Base-by-base conservation (phyloP, 2,113 vertebrate genomes). In the Carassius gibelio region DNA sequence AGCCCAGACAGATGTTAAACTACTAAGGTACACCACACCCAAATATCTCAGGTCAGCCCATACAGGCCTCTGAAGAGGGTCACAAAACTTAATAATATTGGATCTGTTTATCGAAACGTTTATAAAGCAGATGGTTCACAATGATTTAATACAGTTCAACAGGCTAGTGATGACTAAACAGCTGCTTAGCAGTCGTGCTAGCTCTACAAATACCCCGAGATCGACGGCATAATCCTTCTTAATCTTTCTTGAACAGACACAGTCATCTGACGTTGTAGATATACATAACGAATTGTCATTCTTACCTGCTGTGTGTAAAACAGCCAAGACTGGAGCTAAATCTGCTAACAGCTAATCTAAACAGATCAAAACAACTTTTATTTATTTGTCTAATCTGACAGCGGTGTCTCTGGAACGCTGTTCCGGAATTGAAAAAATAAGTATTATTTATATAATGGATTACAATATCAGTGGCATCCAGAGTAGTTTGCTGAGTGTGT, bases 261-360 rank as follows among this genome's bases (percentile, higher is more conserved):
- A 42, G 21, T 7, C n/a, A 23, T 23, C 14, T 55, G 7, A 55
- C 6, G 10, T 75, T 75, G 50, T 55, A 30, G 17, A 75, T 14
- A 55, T 48, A 48, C 21, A 23, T 14, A 50, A 75, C 11, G 14
- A 50, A 68, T 17, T 68, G 23, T 19, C 38, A 50, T 69, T 72
- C 81, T 72, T 71, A 82, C 81, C 81, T 82, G 30, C 79, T 81
- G 21, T 71, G 42, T 45, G 21, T 52, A 8, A 81, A 69, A 38
- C 45, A 82, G 64, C 50, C 19, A 82, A 68, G 4, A 69, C 64
- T 57, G 66, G 38, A 52, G 81, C 81, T 82, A 82, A 30, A 72
- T 14, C 48, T 61, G 81, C 50, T 82, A 72, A 71, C 81, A 72
- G 81, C 79, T 81, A 68, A 81, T 81, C 36, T 80, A 48, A 64